A percentile compares a stretch with the other conserved stretches of the same genome.
Evolutionary conservation across 2,888 invertebrate genomes (phyloP).

Genomic region (Lasioglossum villosulum): DNA sequence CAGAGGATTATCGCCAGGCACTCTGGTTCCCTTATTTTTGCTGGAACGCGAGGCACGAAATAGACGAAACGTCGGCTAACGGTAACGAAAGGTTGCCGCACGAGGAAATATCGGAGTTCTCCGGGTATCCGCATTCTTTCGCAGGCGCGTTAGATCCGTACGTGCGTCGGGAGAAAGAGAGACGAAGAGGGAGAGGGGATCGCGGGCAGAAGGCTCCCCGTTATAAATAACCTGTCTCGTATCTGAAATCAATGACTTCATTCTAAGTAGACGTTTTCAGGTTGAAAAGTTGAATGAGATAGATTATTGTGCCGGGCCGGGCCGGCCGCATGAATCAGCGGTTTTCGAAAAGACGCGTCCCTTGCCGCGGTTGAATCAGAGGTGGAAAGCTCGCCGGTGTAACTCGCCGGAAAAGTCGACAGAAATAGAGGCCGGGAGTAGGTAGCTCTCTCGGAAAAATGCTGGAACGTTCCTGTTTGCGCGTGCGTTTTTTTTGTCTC

Average conservation of each 20-base stretch:
- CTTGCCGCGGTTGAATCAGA: not conserved
- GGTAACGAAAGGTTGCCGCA: conserved; percentile 8
- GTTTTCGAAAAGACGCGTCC: not conserved
- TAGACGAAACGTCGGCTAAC: not conserved
- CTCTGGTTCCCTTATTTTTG: not conserved
- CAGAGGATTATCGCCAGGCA: not conserved
- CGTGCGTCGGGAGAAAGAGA: not conserved
- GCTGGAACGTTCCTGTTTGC: not conserved
- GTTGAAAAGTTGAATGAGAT: conserved; percentile 40
- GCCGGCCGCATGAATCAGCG: conserved; percentile 21
- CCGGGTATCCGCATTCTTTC: conserved; percentile 21
- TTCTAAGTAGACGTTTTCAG: conserved; percentile 27
- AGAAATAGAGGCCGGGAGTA: not conserved
- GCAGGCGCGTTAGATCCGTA: conserved; percentile 3
- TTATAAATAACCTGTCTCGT: conserved; percentile 47
- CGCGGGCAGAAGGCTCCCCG: conserved; percentile 1
- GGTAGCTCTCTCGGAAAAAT: not conserved
- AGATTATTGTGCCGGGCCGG: conserved; percentile 31
- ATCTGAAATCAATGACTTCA: conserved; percentile 49
- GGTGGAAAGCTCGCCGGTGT: not conserved
- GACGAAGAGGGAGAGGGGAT: not conserved
- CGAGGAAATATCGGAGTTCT: conserved; percentile 6
- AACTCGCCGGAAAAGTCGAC: not conserved
- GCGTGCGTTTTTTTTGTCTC: not conserved
- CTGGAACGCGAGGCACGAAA: not conserved